Evolutionary conservation across 2,797 vertebrate species (phyloP).

Genomic region (Acestrorhynchus altus): DNA sequence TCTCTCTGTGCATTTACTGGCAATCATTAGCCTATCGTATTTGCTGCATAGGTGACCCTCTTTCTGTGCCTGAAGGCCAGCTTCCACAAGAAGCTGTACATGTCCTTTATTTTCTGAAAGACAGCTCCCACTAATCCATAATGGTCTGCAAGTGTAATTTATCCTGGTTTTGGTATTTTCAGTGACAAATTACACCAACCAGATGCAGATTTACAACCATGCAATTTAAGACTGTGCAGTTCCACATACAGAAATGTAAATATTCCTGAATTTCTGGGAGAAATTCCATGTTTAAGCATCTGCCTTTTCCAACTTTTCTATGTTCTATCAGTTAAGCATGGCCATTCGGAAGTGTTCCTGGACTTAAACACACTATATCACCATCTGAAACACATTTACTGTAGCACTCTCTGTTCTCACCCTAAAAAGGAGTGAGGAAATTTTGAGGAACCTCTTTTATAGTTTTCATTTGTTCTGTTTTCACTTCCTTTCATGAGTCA

Average conservation of each 20-base stretch:
- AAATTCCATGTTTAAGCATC: background rate
- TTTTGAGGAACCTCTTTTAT: conserved; percentile 26
- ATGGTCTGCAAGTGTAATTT: background rate
- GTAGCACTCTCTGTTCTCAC: background rate
- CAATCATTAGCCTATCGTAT: conserved; percentile 39
- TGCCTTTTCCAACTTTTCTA: background rate
- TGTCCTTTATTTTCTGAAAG: conserved; percentile 9
- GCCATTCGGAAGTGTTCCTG: background rate
- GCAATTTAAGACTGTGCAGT: no score
- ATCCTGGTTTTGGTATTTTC: background rate
- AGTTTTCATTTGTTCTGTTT: conserved; percentile 28
- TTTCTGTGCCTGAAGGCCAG: conserved; percentile 25
- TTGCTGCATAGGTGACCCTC: conserved; percentile 20
- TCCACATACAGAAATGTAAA: background rate
- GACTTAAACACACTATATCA: background rate
- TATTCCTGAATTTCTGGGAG: no score
- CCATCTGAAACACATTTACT: background rate
- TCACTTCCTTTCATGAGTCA: conserved; percentile 45
- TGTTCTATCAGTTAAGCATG: background rate
- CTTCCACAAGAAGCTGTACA: conserved; percentile 18
- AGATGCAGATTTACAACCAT: background rate
- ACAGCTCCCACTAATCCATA: background rate
- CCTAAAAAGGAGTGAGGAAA: background rate
- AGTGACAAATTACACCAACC: background rate
- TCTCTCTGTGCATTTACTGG: conserved; percentile 27